phyloP scores from a whole-genome alignment of 2,113 vertebrate genomes.

The Vireo altiloquus region DNA sequence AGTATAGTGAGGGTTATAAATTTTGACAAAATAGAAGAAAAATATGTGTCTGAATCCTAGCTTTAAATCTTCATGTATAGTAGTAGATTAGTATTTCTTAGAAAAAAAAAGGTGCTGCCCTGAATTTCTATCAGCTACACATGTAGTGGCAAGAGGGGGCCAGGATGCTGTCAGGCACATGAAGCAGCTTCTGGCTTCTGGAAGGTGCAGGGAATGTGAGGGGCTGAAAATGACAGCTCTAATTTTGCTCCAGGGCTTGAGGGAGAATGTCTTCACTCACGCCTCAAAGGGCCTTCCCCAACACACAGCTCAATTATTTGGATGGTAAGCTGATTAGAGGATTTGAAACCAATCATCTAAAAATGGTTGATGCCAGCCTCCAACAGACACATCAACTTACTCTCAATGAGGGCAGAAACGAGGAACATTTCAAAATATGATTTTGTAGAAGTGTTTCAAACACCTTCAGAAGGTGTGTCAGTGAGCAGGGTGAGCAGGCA shows the following conservation, averaged over 20 bases:
- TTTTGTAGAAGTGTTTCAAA: not conserved
- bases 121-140: not conserved
- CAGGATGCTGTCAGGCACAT: not conserved
- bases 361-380: slow-evolving; percentile 29
- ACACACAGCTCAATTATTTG: slow-evolving; percentile 43
- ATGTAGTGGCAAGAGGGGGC: not conserved
- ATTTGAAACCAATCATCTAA: slow-evolving; percentile 56
- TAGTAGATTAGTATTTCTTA: not conserved
- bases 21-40: not conserved
- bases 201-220: not conserved
- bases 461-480: not conserved
- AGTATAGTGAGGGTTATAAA: not conserved
- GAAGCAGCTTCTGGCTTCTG: not conserved
- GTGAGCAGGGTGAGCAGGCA: not conserved
- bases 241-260: not conserved
- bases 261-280: not conserved
- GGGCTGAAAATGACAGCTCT: slow-evolving; percentile 8
- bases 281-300: slow-evolving; percentile 1
- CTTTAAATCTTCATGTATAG: not conserved
- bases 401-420: not conserved
- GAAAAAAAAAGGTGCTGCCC: not conserved
- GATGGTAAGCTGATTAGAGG: slow-evolving; percentile 58
- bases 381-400: not conserved
- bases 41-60: not conserved
- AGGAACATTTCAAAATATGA: not conserved